These are phyloP conservation scores for Astyanax mexicanus DNA, from an alignment of 2,797 vertebrate genomes.

Conservation along the genomic window DNA sequence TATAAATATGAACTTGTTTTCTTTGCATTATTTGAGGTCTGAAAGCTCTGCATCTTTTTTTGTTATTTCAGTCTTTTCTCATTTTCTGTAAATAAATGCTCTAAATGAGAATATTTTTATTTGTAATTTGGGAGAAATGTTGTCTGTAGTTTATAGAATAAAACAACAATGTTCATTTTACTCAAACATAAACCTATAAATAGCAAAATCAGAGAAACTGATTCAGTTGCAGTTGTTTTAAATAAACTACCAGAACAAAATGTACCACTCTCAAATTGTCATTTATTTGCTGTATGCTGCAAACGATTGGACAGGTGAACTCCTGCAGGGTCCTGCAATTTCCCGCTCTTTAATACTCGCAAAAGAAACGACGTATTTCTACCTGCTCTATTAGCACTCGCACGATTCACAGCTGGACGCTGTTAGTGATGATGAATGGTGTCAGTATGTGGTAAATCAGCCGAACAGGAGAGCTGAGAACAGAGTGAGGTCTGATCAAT, in stretches of 20 bases:
- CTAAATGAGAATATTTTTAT: too few species aligned
- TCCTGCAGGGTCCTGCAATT: not conserved
- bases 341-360: not conserved
- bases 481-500: not conserved
- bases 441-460: constrained; percentile 26
- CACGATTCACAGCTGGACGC: constrained; percentile 22
- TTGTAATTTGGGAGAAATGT: too few species aligned
- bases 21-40: too few species aligned
- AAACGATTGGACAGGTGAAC: not conserved
- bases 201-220: too few species aligned
- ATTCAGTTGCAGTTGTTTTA: too few species aligned
- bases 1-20: too few species aligned
- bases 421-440: constrained; percentile 9
- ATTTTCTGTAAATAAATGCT: too few species aligned
- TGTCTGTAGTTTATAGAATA: too few species aligned
- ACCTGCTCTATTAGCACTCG: not conserved
- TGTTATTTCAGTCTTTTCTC: too few species aligned
- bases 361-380: constrained; percentile 1
- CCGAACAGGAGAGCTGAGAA: constrained; percentile 31
- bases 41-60: too few species aligned
- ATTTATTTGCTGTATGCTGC: not conserved
- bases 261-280: not conserved
- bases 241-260: not conserved
- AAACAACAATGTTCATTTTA: too few species aligned
- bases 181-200: too few species aligned